phyloP scores from a whole-genome alignment of 2,888 invertebrate species.

The Nephrotoma guestfalica region DNA sequence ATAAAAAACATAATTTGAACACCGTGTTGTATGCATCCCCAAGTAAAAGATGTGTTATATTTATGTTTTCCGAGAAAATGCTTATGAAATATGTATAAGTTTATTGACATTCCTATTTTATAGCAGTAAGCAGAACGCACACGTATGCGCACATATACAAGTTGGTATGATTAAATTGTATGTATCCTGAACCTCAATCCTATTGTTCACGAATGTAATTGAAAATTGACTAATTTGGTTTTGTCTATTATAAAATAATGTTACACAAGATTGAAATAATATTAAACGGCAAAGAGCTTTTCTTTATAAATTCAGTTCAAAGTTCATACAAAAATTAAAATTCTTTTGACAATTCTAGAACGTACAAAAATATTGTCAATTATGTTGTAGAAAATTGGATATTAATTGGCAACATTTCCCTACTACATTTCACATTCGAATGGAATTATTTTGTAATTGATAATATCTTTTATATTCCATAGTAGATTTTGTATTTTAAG shows the following conservation, averaged over 20 bases:
- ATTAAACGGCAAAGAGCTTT: background rate
- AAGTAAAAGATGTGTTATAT: too few relatives aligned
- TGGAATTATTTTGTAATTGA: background rate
- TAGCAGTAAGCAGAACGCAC: background rate
- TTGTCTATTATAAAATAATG: background rate
- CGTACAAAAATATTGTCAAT: background rate
- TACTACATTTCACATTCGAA: background rate
- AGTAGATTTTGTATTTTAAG: too few relatives aligned
- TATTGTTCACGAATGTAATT: background rate
- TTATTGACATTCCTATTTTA: background rate
- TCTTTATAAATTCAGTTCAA: background rate
- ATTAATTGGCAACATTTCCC: too few relatives aligned
- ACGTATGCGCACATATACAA: background rate
- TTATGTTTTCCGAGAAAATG: too few relatives aligned
- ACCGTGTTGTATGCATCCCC: too few relatives aligned
- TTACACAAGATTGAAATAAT: background rate
- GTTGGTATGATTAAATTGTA: background rate
- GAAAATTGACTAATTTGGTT: background rate
- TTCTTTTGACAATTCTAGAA: background rate
- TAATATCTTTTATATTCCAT: background rate
- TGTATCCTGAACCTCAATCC: background rate
- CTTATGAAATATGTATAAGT: background rate
- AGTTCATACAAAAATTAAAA: background rate
- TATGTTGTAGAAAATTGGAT: background rate
- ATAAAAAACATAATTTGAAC: too few relatives aligned